These are phyloP conservation scores for Teleiodes luculella DNA, from an alignment of 2,888 invertebrate genomes.

Conservation along the genomic window DNA sequence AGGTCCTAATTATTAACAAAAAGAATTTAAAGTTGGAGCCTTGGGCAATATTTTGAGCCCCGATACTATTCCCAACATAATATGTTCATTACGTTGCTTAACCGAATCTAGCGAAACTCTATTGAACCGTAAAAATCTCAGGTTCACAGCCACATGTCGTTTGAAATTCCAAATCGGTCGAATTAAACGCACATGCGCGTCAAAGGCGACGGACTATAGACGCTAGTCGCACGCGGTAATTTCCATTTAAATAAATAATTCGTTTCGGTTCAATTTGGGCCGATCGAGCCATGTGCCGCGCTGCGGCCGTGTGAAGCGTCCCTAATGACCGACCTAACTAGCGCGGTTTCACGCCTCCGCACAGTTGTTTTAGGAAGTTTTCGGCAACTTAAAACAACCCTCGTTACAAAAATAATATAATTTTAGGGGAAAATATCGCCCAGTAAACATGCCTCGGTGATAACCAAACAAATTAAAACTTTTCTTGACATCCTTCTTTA, in stretches of 20 bases:
- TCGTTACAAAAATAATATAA: slow-evolving; percentile 14
- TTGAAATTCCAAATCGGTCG: slow-evolving; percentile 29
- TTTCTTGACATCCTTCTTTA: background rate
- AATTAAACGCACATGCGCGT: slow-evolving; percentile 58
- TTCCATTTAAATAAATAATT: slow-evolving; percentile 77
- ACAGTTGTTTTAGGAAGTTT: slow-evolving; percentile 29
- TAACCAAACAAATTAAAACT: background rate
- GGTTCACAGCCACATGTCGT: slow-evolving; percentile 54
- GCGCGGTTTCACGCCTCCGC: slow-evolving; percentile 69
- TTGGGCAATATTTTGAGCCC: no score
- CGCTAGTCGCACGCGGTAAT: slow-evolving; percentile 55
- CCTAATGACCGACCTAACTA: slow-evolving; percentile 68
- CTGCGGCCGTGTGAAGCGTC: slow-evolving; percentile 44
- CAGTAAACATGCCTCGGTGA: background rate
- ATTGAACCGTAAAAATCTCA: slow-evolving; percentile 7
- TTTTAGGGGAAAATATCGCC: slow-evolving; percentile 3
- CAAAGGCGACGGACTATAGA: slow-evolving; percentile 35
- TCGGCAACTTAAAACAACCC: slow-evolving; percentile 13
- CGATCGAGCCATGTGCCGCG: slow-evolving; percentile 54
- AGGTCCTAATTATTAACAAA: no score
- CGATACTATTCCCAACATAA: no score
- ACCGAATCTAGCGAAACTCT: background rate
- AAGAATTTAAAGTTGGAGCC: no score
- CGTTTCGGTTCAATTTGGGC: slow-evolving; percentile 66
- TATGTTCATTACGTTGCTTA: no score